Conservation (phyloP, 2,888 invertebrate genomes). For the Lochmaea capreae region DNA sequence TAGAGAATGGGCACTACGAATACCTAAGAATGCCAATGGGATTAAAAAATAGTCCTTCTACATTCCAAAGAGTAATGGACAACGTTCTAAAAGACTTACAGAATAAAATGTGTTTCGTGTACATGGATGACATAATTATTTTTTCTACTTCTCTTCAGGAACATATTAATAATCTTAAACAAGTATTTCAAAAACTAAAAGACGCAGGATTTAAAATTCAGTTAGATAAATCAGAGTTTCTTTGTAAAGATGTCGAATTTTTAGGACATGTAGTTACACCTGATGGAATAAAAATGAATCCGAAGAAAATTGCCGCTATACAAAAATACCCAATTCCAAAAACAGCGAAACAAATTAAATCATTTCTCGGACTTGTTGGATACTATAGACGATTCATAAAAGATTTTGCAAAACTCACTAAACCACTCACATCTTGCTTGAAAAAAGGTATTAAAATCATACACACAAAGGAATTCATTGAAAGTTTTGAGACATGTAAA, state of each 20-base stretch:
- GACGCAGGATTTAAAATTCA: constrained; percentile 46
- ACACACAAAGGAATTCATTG: too few species aligned
- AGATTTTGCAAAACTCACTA: too few species aligned
- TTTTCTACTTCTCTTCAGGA: too few species aligned
- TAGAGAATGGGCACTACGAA: constrained; percentile 42
- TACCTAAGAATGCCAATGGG: constrained; percentile 51
- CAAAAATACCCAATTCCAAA: constrained; percentile 41
- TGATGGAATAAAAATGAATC: constrained; percentile 29
- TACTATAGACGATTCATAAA: constrained; percentile 48
- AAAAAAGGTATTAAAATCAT: constrained; percentile 30
- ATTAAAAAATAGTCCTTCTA: constrained; percentile 40
- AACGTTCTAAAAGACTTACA: constrained; percentile 45
- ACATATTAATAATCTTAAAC: constrained; percentile 34
- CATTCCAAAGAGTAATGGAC: not conserved
- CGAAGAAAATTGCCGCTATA: constrained; percentile 23
- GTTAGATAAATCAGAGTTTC: constrained; percentile 45
- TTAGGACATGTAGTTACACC: constrained; percentile 37
- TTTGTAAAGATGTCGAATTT: constrained; percentile 43
- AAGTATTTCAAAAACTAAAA: constrained; percentile 40
- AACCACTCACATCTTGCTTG: constrained; percentile 38
- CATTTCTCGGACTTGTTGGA: constrained; percentile 43
- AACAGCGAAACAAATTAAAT: constrained; percentile 50
- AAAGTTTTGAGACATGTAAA: constrained; percentile 33
- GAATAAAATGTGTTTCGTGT: constrained; percentile 45
- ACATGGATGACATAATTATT: constrained; percentile 50